Evolutionary conservation across 2,113 vertebrate species (phyloP).

Genomic region (Lutjanus erythropterus): DNA sequence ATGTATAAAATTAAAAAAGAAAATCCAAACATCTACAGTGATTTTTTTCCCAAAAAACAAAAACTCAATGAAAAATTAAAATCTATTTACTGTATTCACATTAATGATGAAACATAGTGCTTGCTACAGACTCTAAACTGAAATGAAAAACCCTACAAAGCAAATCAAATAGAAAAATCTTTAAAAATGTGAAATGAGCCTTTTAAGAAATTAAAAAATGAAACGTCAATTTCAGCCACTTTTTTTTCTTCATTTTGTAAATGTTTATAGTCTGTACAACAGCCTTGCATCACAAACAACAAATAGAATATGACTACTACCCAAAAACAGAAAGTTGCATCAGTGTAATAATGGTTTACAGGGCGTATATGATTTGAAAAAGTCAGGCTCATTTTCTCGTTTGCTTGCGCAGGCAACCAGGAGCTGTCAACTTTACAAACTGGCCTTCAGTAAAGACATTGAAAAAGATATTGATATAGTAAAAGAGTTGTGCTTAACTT

Average conservation of each 20-base stretch:
- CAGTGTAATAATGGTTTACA: constrained; percentile 67
- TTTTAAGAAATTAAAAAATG: constrained; percentile 39
- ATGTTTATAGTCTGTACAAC: constrained; percentile 76
- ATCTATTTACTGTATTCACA: constrained; percentile 83
- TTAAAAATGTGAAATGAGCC: constrained; percentile 52
- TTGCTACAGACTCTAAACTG: constrained; percentile 66
- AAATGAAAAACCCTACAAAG: constrained; percentile 39
- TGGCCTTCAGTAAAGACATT: constrained; percentile 56
- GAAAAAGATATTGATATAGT: constrained; percentile 42
- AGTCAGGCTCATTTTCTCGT: constrained; percentile 61
- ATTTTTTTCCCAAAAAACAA: constrained; percentile 66
- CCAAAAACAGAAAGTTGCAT: constrained; percentile 70
- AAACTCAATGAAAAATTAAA: constrained; percentile 69
- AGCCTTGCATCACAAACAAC: constrained; percentile 68
- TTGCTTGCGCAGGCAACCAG: constrained; percentile 40
- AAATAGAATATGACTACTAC: constrained; percentile 67
- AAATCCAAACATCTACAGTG: constrained; percentile 72
- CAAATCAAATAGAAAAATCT: constrained; percentile 51
- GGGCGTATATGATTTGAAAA: constrained; percentile 57
- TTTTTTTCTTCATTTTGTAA: constrained; percentile 66
- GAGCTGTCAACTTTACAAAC: constrained; percentile 59
- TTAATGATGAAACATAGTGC: constrained; percentile 74
- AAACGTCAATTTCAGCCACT: constrained; percentile 46
- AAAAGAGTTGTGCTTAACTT: constrained; percentile 66
- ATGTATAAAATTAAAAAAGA: constrained; percentile 47